Base-by-base conservation (phyloP, 2,113 vertebrate genomes). In the Ia io region DNA sequence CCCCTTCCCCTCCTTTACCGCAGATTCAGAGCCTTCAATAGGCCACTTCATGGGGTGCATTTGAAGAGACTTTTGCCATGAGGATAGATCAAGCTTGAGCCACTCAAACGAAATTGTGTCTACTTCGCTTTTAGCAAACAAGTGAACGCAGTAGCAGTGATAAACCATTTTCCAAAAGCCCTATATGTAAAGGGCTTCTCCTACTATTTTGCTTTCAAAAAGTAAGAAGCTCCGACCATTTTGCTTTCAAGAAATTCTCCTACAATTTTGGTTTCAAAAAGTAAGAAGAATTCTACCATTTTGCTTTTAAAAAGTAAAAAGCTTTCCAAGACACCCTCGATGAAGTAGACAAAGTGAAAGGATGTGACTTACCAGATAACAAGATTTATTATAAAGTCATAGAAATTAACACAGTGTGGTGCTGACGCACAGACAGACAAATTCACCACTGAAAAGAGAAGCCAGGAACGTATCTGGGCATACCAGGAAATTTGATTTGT, bases 241-340 rank as follows among this genome's bases (percentile, higher is more conserved):
- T 59, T 59, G 56, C 22, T 23, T 59, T 59, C 56, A 59, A 59
- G 56, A 59, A 59, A 59, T 59, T 59, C 56, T 59, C 18, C 56
- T 59, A 25, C 56, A 23, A 59, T 59, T 59, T 59, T 59, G 56
- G 8, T 59, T 59, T 59, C 56, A 59, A 59, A 59, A 59, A 23
- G 53, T 56, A 56, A 59, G 20, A 56, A 56, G 20, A 9, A 59
- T 59, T 59, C 56, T 59, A 25, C 56, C 56, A 59, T 59, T 59
- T 59, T 59, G 49, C 79, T 32, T 84, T 95, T 9, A 51, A 96
- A 93, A 63, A 88, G 40, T 51, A 88, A 79, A 71, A 91, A 69
- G 70, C 44, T 85, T 93, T 37, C 61, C 28, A 89, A 96, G 61
- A 89, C 14, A 82, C 28, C 84, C 63, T 13, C 82, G 22, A 80